Conservation (phyloP, 1,140 invertebrate genomes). For the Ceratosolen solmsi region DNA sequence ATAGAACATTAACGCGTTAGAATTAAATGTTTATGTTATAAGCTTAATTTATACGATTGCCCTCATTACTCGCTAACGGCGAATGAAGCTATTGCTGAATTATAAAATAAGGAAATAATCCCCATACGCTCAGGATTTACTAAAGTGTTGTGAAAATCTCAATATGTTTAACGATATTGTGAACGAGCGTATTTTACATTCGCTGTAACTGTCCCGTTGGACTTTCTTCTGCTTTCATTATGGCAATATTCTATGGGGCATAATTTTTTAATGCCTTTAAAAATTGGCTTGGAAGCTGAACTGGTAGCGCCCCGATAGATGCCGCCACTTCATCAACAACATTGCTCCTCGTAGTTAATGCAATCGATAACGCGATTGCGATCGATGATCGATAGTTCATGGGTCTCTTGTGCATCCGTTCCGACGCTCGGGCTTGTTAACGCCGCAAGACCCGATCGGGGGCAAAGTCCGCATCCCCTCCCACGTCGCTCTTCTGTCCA, state of each 20-base stretch:
- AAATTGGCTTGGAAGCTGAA: neutral
- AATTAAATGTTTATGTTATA: too few relatives aligned
- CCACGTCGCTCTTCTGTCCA: too few relatives aligned
- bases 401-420: neutral
- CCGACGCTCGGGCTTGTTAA: constrained; percentile 2
- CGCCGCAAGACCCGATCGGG: neutral
- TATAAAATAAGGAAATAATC: too few relatives aligned
- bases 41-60: too few relatives aligned
- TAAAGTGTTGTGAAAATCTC: too few relatives aligned
- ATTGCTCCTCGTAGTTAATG: constrained; percentile 3
- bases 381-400: constrained; percentile 51
- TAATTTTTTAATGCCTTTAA: constrained; percentile 16
- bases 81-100: too few relatives aligned
- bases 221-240: neutral
- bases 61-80: too few relatives aligned
- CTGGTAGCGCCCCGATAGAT: neutral
- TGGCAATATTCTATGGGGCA: neutral
- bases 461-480: neutral
- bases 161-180: too few relatives aligned
- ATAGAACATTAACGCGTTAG: too few relatives aligned
- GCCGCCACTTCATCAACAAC: neutral
- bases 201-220: neutral
- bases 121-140: too few relatives aligned
- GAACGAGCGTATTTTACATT: too few relatives aligned
- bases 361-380: constrained; percentile 42